Base-by-base conservation (phyloP, 1,140 invertebrate genomes). In the Heliothis subflexa region DNA sequence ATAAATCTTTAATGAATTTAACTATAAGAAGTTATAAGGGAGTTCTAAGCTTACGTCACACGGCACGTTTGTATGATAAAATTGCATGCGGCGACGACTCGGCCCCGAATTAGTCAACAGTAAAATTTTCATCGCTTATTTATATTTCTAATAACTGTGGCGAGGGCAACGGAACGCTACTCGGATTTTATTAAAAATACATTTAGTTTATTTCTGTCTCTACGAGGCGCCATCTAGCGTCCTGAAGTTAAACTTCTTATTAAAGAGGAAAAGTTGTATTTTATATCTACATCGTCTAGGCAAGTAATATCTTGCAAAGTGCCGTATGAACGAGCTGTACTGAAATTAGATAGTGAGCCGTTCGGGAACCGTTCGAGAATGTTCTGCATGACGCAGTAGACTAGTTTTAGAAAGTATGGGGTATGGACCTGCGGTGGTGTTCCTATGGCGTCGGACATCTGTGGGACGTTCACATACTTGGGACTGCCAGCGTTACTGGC, bases 381-480 rank as follows among this genome's bases (percentile, higher is more conserved):
- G 14, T 12, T 50, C 66, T 50, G 47, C 45, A 12, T 14, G 40
- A n/a, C 9, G n/a, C 55, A 28, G 14, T 59, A 33, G 13, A 73
- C 3, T 61, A 47, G 14, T 70, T 7, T 70, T 45, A 25, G 9
- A 49, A 47, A 45, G 45, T 18, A 59, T 11, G n/a, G 18, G 54
- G 45, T 52, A 40, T 45, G 80, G 85, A 94, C 92, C 91, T 93
- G 91, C 81, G 88, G 85, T 40, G 86, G 85, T 7, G 89, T 86
- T 78, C 86, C 89, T 71, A 94, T 85, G 54, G 83, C 84, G 59
- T 92, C 90, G 76, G 78, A 88, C 85, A 91, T 82, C 73, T 84
- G 87, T 57, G 85, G 86, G 62, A 90, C 83, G 77, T 78, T 88
- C 81, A 89, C 79, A 82, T 89, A 92, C 86, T 93, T 93, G 55